Evolutionary conservation across 2,113 vertebrate genomes (phyloP), one percentile per base, ranked within the genome.

Genomic region (Montifringilla adamsi): DNA sequence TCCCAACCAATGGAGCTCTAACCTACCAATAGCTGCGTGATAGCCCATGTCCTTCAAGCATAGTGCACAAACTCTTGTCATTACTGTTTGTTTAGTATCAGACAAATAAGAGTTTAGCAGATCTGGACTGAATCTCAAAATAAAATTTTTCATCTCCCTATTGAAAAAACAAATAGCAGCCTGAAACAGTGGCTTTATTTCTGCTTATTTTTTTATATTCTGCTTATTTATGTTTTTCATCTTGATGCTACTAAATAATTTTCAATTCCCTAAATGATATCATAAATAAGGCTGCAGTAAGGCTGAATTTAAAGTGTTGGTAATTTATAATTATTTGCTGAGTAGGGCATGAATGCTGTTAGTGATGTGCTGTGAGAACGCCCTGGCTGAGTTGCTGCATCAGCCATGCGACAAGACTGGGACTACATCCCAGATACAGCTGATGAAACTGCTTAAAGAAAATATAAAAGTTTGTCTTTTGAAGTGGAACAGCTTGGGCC

Each of bases 351-450:
- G 18, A 73, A 46, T 28, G 15, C 2, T 87, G 1, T 30, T 49
- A 49, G 6, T 20, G 18, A 55, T 15, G 39, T 16, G 30, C 37
- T 80, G 7, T 56, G 33, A 70, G 35, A 83, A 58, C 1, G 1
- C 26, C 15, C 35, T 53, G 37, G 7, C 2, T 60, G 11, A 47
- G 7, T 7, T 84, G 19, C 35, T 68, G 15, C 44, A n/a, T 80
- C 35, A 87, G 13, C 16, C 21, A 2, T 33, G 13, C 21, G 47
- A 16, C 0, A 0, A 62, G 22, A 24, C 7, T 43, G 59, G 6
- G 20, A 43, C 33, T 47, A 7, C 7, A 15, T 10, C 6, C 8
- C 37, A 66, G 20, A 43, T 22, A 69, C 1, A 58, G 24, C 10
- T 66, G 43, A 31, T 72, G 33, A 13, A 86, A 24, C 12, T 33